Percentiles rank a stretch among this genome's conserved stretches.
phyloP scores from a whole-genome alignment of 2,797 vertebrate genomes.

The Astyanax mexicanus region DNA sequence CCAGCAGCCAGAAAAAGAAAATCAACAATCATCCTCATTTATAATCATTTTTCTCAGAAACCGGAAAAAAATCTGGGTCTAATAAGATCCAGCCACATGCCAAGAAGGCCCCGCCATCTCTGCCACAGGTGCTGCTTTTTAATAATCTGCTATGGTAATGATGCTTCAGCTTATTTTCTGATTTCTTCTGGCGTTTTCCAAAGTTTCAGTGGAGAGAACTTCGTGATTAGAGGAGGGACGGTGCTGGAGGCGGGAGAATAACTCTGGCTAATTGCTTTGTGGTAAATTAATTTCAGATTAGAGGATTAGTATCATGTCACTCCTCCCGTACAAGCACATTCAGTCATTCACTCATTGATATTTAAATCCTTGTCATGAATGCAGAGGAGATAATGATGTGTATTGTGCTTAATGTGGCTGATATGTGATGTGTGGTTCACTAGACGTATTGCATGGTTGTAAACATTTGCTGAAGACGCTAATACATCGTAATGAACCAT shows the following conservation, averaged over 20 bases:
- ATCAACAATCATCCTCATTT: neutral
- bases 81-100: constrained; percentile 11
- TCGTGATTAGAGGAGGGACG: constrained; percentile 29
- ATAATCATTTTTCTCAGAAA: neutral
- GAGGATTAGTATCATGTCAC: constrained; percentile 38
- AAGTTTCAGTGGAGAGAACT: neutral
- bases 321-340: constrained; percentile 27
- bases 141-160: neutral
- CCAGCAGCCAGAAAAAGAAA: neutral
- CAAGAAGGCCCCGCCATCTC: neutral
- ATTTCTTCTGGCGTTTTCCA: constrained; percentile 12
- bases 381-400: neutral
- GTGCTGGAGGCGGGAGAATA: constrained; percentile 29
- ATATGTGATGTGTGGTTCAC: neutral
- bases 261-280: constrained; percentile 39
- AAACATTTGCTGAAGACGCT: neutral
- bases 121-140: constrained; percentile 11
- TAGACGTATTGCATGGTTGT: neutral
- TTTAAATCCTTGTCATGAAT: constrained; percentile 7
- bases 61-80: constrained; percentile 1
- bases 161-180: constrained; percentile 2
- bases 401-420: constrained; percentile 2
- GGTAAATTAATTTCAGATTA: constrained; percentile 49
- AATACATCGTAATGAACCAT: too few relatives aligned
- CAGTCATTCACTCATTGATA: constrained; percentile 17